Evolutionary conservation across 1,140 invertebrate genomes (phyloP).

Genomic region (Halesus radiatus): DNA sequence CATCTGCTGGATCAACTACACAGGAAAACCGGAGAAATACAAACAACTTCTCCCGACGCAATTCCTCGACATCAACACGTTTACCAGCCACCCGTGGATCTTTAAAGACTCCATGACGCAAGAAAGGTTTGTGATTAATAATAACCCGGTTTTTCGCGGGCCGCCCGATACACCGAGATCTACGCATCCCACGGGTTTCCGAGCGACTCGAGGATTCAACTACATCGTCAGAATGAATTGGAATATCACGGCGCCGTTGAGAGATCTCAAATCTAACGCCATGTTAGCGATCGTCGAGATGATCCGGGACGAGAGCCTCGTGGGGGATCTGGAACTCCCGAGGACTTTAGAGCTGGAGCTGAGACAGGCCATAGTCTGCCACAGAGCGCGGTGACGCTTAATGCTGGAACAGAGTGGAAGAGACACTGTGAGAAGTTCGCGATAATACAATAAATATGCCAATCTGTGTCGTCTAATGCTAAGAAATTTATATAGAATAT

Average conservation of each 20-base stretch:
- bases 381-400: constrained; percentile 10
- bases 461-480: no score
- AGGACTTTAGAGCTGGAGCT: constrained; percentile 37
- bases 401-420: constrained; percentile 27
- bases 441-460: not conserved
- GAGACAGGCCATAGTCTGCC: constrained; percentile 18
- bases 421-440: constrained; percentile 5
- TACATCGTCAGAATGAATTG: constrained; percentile 62
- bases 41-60: constrained; percentile 25
- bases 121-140: constrained; percentile 68
- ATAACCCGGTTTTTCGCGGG: constrained; percentile 61
- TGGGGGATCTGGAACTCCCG: constrained; percentile 38
- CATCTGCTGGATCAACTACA: constrained; percentile 51
- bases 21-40: constrained; percentile 22
- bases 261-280: constrained; percentile 36
- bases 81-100: constrained; percentile 81
- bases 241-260: constrained; percentile 42
- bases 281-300: constrained; percentile 35
- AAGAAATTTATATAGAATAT: no score
- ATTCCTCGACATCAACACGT: constrained; percentile 73
- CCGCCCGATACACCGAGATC: not conserved
- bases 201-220: constrained; percentile 48
- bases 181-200: not conserved
- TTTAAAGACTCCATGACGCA: constrained; percentile 75
- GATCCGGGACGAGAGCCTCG: not conserved